Conservation (phyloP, 2,113 vertebrate species). For the Gymnorhina tibicen region DNA sequence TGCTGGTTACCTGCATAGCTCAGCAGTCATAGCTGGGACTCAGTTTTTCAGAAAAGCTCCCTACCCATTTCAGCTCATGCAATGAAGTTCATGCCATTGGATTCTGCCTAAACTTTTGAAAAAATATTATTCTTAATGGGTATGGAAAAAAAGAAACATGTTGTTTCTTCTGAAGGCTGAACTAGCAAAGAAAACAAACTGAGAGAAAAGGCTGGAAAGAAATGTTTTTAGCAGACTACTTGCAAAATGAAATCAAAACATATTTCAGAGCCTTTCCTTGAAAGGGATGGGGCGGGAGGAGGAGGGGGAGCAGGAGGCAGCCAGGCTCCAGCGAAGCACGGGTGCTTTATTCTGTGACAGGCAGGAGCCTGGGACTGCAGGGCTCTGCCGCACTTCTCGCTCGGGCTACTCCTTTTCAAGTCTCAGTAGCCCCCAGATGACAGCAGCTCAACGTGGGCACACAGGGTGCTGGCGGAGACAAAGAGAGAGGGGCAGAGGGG, state of each 20-base stretch:
- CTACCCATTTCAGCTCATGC: background rate
- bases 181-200: slow-evolving; percentile 37
- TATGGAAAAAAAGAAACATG: background rate
- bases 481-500: background rate
- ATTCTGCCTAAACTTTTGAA: background rate
- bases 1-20: background rate
- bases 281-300: background rate
- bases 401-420: background rate
- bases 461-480: background rate
- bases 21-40: background rate
- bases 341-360: background rate
- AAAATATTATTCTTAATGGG: slow-evolving; percentile 28
- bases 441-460: rapidly evolving
- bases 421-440: background rate
- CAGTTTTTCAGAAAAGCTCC: background rate
- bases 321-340: background rate
- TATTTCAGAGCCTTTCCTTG: background rate
- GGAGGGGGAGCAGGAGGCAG: background rate
- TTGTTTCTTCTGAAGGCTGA: background rate
- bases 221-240: slow-evolving; percentile 11
- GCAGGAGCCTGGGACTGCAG: background rate
- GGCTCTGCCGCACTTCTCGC: background rate
- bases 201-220: slow-evolving; percentile 3
- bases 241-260: slow-evolving; percentile 32
- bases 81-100: background rate